phyloP scores from a whole-genome alignment of 2,888 invertebrate species.

The Eupithecia pulchellata region DNA sequence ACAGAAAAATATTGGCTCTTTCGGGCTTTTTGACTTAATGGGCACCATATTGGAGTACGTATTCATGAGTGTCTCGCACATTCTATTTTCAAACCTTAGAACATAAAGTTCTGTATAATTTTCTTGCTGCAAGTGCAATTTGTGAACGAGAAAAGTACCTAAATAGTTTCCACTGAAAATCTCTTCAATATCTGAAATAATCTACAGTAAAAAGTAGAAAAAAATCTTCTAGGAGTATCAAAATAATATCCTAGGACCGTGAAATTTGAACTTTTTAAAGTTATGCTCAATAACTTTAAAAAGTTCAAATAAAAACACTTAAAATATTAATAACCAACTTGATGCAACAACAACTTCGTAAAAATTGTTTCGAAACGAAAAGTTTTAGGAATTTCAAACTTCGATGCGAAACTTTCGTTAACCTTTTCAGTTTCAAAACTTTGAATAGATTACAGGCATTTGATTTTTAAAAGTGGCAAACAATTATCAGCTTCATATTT shows the following conservation, averaged over 20 bases:
- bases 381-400: conserved; percentile 1
- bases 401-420: background rate
- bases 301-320: background rate
- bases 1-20: too few relatives aligned
- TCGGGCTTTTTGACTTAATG: too few relatives aligned
- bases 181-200: too few relatives aligned
- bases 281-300: background rate
- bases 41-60: too few relatives aligned
- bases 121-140: too few relatives aligned
- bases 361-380: background rate
- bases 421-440: background rate
- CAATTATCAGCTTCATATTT: background rate
- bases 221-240: too few relatives aligned
- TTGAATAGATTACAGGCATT: background rate
- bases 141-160: too few relatives aligned
- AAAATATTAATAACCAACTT: background rate
- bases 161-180: too few relatives aligned
- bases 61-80: too few relatives aligned
- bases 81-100: too few relatives aligned
- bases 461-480: background rate
- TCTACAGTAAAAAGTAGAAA: too few relatives aligned
- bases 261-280: background rate
- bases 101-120: too few relatives aligned
- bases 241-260: background rate
- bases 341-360: background rate